Conservation (phyloP, 2,113 vertebrate genomes). For the Spea bombifrons region DNA sequence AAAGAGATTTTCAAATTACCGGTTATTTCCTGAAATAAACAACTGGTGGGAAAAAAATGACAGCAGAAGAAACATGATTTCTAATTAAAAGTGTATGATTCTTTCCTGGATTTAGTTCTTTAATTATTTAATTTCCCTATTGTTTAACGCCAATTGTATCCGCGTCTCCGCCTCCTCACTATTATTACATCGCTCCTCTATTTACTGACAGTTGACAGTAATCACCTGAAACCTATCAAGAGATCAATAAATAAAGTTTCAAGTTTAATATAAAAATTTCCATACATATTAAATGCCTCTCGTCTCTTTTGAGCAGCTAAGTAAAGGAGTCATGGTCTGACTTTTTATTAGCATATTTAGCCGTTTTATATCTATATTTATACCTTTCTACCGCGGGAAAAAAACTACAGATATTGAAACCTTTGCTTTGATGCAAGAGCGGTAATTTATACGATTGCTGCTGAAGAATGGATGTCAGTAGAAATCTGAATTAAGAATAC, state of each 20-base stretch:
- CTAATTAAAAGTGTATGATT: constrained; percentile 2
- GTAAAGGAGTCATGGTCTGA: constrained; percentile 50
- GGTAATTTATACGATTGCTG: constrained; percentile 49
- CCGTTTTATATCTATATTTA: constrained; percentile 57
- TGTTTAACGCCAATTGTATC: not conserved
- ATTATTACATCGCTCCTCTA: not conserved
- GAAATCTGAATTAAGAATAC: not conserved
- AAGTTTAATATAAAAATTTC: constrained; percentile 53
- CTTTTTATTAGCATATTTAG: constrained; percentile 51
- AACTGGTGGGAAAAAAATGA: not conserved
- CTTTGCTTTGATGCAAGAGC: constrained; percentile 38
- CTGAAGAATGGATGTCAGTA: constrained; percentile 51
- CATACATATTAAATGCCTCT: constrained; percentile 54
- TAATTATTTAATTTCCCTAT: not conserved
- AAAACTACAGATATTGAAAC: constrained; percentile 44
- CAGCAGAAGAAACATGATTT: not conserved
- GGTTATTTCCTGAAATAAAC: no score
- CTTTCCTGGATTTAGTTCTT: not conserved
- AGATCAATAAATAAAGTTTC: constrained; percentile 50
- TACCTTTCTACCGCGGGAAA: constrained; percentile 44
- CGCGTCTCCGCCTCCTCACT: not conserved
- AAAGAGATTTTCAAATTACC: not conserved
- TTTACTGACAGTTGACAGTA: constrained; percentile 34
- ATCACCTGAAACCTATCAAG: constrained; percentile 46
- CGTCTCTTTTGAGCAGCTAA: constrained; percentile 50